Evolutionary conservation across 2,888 invertebrate species (phyloP).

Genomic region (Temnothorax unifasciatus): DNA sequence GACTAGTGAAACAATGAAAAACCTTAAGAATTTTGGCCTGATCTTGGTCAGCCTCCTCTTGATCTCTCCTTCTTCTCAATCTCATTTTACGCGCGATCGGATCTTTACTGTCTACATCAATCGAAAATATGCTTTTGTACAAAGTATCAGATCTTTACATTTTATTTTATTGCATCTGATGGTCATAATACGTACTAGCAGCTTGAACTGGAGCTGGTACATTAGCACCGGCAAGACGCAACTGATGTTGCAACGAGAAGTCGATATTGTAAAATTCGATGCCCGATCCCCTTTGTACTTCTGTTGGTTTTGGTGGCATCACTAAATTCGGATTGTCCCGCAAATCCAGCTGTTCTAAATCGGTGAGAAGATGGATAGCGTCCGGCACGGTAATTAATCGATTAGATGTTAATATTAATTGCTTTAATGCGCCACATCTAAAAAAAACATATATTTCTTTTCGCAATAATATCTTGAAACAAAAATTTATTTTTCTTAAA

Average conservation of each 20-base stretch:
- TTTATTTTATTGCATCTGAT: background rate
- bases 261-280: conserved; percentile 99
- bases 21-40: conserved; percentile 95
- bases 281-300: conserved; percentile 92
- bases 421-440: conserved; percentile 97
- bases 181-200: conserved; percentile 87
- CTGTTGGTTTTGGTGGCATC: conserved; percentile 98
- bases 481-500: conserved; percentile 6
- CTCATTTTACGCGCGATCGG: conserved; percentile 98
- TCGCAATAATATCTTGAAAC: background rate
- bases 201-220: conserved; percentile 91
- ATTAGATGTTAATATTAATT: conserved; percentile 97
- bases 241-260: conserved; percentile 98
- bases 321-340: conserved; percentile 97
- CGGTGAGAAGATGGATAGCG: conserved; percentile 97
- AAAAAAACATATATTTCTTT: conserved; percentile 63
- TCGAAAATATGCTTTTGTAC: background rate
- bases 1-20: conserved; percentile 85
- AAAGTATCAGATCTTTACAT: background rate
- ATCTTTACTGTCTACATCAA: conserved; percentile 90
- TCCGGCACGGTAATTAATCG: conserved; percentile 98
- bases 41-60: conserved; percentile 94
- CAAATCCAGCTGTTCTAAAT: conserved; percentile 95
- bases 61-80: conserved; percentile 93
- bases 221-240: conserved; percentile 96